Evolutionary conservation across 2,888 invertebrate genomes (phyloP), one percentile per base, ranked within the genome.

Genomic region (Xanthia icteritia): DNA sequence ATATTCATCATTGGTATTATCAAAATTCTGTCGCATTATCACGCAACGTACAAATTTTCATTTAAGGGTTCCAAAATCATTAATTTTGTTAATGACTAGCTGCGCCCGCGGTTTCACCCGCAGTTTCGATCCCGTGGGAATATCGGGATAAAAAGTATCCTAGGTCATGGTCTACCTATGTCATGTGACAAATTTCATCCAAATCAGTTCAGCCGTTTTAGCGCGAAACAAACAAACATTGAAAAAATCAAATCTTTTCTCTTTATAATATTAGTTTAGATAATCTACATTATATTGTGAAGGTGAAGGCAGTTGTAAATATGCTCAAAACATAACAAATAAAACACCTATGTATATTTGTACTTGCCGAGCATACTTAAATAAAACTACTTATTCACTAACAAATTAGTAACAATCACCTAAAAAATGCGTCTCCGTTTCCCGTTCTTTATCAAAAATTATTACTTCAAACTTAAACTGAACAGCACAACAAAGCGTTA

Each of bases 1-100:
- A 87, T 86, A 87, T 87, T 87, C 77, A 87, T 77, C 70, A 68
- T 70, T 65, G 66, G 70, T 83, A 85, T 80, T 86, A 77, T 72
- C 72, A 60, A 85, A 73, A 83, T 81, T 79, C 82, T 73, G 69
- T 64, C 54, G 45, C 42, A 60, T 79, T 83, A 80, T 80, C 78
- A 76, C 65, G n/a, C 64, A 48, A 63, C 36, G 45, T 31, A 71
- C 42, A 75, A 66, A 67, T 73, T 76, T 76, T 54, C 8, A 36
- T 54, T 61, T 45, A 23, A n/a, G 20, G 23, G 0, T 11, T 17
- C 2, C 76, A 9, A 15, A 17, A 63, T 63, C 17, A 51, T 56
- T 56, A 3, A 63, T 56, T 58, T 27, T 23, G 36, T 13, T 48
- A 20, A n/a, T 56, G 73, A n/a, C n/a, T n/a, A n/a, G n/a, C n/a